Percentiles rank a stretch among this genome's conserved stretches.
These are phyloP conservation scores for Pseudomyrmex concolor DNA, from an alignment of 1,140 invertebrate species.

Conservation along the genomic window DNA sequence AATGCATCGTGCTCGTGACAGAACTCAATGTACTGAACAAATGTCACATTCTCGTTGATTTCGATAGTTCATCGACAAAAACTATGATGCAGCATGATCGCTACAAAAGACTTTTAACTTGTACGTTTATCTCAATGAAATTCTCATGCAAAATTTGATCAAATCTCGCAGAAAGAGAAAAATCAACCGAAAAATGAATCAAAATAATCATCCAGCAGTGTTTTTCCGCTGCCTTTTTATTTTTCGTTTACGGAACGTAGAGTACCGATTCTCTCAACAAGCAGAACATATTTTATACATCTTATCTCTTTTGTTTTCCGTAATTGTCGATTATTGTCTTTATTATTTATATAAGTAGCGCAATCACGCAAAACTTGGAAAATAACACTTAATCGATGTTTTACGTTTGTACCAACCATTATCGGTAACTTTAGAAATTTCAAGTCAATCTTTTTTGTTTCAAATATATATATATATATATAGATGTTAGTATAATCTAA, in stretches of 20 bases:
- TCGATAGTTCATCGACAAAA: constrained; percentile 35
- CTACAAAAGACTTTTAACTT: constrained; percentile 31
- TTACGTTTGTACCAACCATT: constrained; percentile 22
- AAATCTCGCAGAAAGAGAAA: constrained; percentile 17
- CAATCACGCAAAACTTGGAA: constrained; percentile 43
- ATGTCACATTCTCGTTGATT: constrained; percentile 45
- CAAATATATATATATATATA: constrained; percentile 1
- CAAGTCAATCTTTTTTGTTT: background rate
- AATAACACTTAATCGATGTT: constrained; percentile 26
- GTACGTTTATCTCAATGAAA: background rate
- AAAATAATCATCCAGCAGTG: background rate
- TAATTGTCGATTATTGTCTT: constrained; percentile 66
- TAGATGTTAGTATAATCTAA: constrained; percentile 11
- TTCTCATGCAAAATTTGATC: constrained; percentile 7
- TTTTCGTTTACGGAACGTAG: constrained; percentile 45
- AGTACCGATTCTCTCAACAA: constrained; percentile 31
- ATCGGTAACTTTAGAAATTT: constrained; percentile 1
- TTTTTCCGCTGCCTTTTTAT: constrained; percentile 24
- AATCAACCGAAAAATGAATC: background rate
- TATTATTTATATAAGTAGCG: constrained; percentile 58
- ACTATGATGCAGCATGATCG: constrained; percentile 40
- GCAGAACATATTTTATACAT: constrained; percentile 44
- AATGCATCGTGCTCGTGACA: constrained; percentile 67
- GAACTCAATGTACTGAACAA: constrained; percentile 57
- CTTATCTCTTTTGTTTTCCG: constrained; percentile 46